Conservation (phyloP, 1,140 invertebrate genomes). For the Zophobas atratus region DNA sequence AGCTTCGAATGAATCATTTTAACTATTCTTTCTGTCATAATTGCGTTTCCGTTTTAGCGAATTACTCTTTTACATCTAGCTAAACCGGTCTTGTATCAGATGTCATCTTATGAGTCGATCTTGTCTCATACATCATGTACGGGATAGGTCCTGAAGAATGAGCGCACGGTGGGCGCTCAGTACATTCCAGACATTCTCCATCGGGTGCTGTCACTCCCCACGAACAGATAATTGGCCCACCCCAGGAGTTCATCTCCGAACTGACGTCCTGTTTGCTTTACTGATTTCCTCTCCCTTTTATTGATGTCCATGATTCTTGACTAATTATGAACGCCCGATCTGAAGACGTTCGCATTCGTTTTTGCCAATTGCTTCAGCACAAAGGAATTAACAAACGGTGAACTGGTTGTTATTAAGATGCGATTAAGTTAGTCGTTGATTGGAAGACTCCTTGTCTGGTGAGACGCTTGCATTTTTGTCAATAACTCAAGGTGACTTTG, state of each 20-base stretch:
- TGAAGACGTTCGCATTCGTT: conserved; percentile 53
- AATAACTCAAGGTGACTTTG: no score
- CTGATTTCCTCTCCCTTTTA: conserved; percentile 50
- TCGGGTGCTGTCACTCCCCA: conserved; percentile 68
- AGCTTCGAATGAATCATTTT: conserved; percentile 15
- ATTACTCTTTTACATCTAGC: conserved; percentile 4
- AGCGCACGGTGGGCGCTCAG: conserved; percentile 58
- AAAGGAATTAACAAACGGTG: no score
- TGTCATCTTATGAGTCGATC: conserved; percentile 55
- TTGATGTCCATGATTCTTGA: conserved; percentile 39
- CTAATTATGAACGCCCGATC: conserved; percentile 43
- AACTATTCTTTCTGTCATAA: neutral
- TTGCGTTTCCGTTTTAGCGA: conserved; percentile 16
- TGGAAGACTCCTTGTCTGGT: no score
- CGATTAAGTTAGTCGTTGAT: no score
- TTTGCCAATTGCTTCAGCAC: conserved; percentile 41
- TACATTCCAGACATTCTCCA: conserved; percentile 64
- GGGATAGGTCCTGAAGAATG: conserved; percentile 49
- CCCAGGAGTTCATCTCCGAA: conserved; percentile 63
- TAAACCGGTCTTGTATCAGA: conserved; percentile 45
- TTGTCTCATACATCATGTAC: conserved; percentile 61
- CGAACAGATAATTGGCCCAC: conserved; percentile 68
- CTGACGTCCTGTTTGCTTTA: conserved; percentile 66
- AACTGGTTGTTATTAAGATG: no score
- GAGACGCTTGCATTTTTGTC: no score